Conservation (phyloP, 2,113 vertebrate species). For the Oryzias curvinotus region DNA sequence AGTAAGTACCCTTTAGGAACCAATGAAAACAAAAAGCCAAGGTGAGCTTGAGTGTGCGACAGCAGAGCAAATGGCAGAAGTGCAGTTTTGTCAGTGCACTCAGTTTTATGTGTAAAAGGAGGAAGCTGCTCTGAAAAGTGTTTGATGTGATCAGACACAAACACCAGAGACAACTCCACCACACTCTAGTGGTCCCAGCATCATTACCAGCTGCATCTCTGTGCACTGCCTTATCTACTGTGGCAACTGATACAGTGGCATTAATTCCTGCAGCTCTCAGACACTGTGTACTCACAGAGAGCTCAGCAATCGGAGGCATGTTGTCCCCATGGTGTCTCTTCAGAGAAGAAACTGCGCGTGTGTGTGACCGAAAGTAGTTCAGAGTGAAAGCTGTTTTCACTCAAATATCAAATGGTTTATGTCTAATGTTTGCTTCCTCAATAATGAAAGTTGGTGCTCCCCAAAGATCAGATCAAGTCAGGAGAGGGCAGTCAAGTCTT, state of each 20-base stretch:
- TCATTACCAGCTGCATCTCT: conserved; percentile 65
- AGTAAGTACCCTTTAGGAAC: background rate
- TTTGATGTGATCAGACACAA: conserved; percentile 64
- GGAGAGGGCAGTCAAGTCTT: conserved; percentile 62
- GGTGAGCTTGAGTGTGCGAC: too few species aligned
- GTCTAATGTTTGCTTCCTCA: conserved; percentile 36
- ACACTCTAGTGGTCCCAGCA: conserved; percentile 63
- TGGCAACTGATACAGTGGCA: conserved; percentile 66
- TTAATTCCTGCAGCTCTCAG: conserved; percentile 53
- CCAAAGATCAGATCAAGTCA: conserved; percentile 46
- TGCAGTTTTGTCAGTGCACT: background rate
- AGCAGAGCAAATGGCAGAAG: too few species aligned
- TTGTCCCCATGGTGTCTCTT: conserved; percentile 19
- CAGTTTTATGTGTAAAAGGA: conserved; percentile 11
- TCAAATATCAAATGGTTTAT: conserved; percentile 31
- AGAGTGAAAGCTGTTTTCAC: conserved; percentile 32
- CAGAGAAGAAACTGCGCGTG: conserved; percentile 9
- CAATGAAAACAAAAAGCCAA: background rate
- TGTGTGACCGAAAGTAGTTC: conserved; percentile 29
- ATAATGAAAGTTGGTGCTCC: conserved; percentile 43
- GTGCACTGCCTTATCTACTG: conserved; percentile 60
- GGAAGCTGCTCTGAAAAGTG: conserved; percentile 28
- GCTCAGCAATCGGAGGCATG: conserved; percentile 29
- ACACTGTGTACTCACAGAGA: conserved; percentile 12
- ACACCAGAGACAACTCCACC: conserved; percentile 45